Evolutionary conservation across 2,113 vertebrate genomes (phyloP).

Genomic region (Panurus biarmicus): DNA sequence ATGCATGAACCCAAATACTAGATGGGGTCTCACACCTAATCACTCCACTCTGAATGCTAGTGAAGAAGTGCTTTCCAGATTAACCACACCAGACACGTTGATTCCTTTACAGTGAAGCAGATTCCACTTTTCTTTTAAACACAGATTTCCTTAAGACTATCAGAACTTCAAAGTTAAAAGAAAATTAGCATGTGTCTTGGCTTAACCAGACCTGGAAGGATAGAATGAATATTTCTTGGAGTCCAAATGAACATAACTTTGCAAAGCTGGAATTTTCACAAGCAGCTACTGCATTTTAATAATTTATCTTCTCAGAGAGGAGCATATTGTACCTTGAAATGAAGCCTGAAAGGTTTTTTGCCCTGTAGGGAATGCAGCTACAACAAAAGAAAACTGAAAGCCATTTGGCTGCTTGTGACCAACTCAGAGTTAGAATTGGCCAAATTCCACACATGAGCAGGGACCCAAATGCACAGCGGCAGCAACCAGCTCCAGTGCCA

Average conservation of each 20-base stretch:
- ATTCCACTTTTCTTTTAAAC: constrained; percentile 9
- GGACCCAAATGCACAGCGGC: not conserved
- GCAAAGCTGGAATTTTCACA: constrained; percentile 34
- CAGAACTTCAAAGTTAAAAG: constrained; percentile 1
- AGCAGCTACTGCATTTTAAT: constrained; percentile 50
- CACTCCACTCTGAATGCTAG: not conserved
- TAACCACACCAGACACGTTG: not conserved
- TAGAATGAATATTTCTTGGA: constrained; percentile 29
- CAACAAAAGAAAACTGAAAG: constrained; percentile 69
- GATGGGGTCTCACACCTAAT: not conserved
- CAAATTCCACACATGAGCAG: not conserved
- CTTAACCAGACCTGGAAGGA: constrained; percentile 24
- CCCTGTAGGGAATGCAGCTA: constrained; percentile 13
- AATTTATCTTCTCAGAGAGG: constrained; percentile 57
- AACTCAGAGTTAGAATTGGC: constrained; percentile 44
- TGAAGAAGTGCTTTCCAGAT: not conserved
- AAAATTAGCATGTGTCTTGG: constrained; percentile 31
- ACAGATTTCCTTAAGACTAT: constrained; percentile 17
- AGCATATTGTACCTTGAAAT: constrained; percentile 47
- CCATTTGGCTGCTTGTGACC: constrained; percentile 42
- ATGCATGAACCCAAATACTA: not conserved
- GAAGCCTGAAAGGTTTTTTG: constrained; percentile 55
- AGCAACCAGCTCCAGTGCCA: constrained; percentile 24
- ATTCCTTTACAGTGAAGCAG: not conserved
- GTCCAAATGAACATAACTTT: not conserved